A percentile compares a stretch with the other conserved stretches of the same genome.
phyloP scores from a whole-genome alignment of 2,888 invertebrate genomes.

The Unio pictorum region DNA sequence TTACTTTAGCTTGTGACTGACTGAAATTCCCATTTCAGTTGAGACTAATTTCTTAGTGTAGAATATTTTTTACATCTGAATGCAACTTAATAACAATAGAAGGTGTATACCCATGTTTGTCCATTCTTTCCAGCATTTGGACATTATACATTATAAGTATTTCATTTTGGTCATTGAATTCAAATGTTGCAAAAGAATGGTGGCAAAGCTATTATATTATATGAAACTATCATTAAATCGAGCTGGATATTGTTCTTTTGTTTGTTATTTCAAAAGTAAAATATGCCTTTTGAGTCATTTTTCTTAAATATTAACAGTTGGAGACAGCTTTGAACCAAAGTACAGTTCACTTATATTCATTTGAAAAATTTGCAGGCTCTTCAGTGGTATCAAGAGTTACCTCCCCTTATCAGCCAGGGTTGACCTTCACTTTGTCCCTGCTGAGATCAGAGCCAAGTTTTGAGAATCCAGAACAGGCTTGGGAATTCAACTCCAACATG shows the following conservation, averaged over 20 bases:
- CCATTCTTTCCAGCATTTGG: neutral
- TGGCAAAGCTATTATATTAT: neutral
- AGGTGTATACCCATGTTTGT: too few relatives aligned
- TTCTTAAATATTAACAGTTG: too few relatives aligned
- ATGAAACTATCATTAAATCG: neutral
- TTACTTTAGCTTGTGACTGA: too few relatives aligned
- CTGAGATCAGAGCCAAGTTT: constrained; percentile 64
- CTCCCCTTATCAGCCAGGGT: constrained; percentile 60
- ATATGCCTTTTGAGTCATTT: too few relatives aligned
- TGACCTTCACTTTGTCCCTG: constrained; percentile 64
- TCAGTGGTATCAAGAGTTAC: constrained; percentile 58
- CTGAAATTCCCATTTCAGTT: too few relatives aligned
- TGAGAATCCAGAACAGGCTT: constrained; percentile 67
- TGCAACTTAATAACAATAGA: too few relatives aligned
- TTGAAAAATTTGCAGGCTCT: constrained; percentile 23
- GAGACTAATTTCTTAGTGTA: too few relatives aligned
- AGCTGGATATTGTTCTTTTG: too few relatives aligned
- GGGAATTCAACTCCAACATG: constrained; percentile 69
- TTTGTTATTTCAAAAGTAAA: too few relatives aligned
- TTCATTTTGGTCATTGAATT: neutral
- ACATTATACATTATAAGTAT: neutral
- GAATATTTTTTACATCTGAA: too few relatives aligned
- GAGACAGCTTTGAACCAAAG: too few relatives aligned
- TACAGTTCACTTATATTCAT: too few relatives aligned
- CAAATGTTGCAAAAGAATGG: neutral